phyloP scores from a whole-genome alignment of 2,113 vertebrate species.

The Malurus alboscapulatus region DNA sequence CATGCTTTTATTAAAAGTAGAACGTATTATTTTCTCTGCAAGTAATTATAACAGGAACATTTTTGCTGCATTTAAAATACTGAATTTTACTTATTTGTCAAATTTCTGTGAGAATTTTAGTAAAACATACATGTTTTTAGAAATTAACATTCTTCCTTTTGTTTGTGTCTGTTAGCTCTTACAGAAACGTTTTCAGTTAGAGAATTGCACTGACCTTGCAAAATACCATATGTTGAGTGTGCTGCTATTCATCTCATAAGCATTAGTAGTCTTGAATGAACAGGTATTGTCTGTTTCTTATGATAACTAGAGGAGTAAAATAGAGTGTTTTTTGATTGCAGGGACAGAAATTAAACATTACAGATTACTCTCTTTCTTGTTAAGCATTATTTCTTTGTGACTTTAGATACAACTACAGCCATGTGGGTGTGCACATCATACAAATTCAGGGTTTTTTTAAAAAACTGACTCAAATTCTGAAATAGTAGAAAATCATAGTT shows the following conservation, averaged over 20 bases:
- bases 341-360: constrained; percentile 18
- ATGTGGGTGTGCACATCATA: background rate
- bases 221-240: constrained; percentile 36
- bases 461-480: constrained; percentile 4
- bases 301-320: constrained; percentile 7
- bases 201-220: constrained; percentile 24
- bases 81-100: constrained; percentile 59
- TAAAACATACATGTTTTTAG: background rate
- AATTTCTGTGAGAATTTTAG: constrained; percentile 4
- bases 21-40: constrained; percentile 15
- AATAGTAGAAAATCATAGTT: background rate
- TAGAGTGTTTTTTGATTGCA: background rate
- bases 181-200: background rate
- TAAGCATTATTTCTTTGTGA: constrained; percentile 15
- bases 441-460: background rate
- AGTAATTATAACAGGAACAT: background rate
- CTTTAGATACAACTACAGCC: background rate
- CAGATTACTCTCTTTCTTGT: background rate
- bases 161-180: background rate
- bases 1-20: constrained; percentile 25
- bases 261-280: constrained; percentile 4
- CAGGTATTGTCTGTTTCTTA: constrained; percentile 5
- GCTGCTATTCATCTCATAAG: background rate
- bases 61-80: background rate
- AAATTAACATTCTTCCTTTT: background rate